Base-by-base conservation (phyloP, 2,113 vertebrate genomes). In the Atherinomorus stipes region DNA sequence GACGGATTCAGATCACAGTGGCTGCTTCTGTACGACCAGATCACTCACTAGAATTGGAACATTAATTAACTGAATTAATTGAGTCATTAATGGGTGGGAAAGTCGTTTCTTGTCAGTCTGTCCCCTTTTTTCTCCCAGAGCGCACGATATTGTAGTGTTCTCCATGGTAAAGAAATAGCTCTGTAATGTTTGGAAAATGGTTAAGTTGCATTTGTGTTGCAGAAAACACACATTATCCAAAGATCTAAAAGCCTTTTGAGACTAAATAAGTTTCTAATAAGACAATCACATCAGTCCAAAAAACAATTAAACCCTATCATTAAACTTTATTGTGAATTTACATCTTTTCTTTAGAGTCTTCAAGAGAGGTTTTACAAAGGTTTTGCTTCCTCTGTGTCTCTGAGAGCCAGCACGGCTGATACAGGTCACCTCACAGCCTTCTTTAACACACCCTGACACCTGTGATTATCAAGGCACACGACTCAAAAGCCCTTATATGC, bases 391-490 rank as follows among this genome's bases (percentile, higher is more conserved):
- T 42, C 1, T 42, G 38, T 2, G 38, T 37, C 19, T 50, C 7
- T 11, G 8, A 56, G 58, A 67, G 47, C 21, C 71, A 61, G 52
- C 0, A 2, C 59, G 71, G 54, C 61, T 62, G 74, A 64, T 53
- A 42, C 26, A 22, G 60, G 62, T 69, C 65, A 63, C 0, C 62
- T 76, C 42, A 3, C 64, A 22, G n/a, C 31, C 21, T 21, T 42
- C 38, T 62, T 45, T 58, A 31, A 71, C 37, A 45, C 10, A 12
- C 0, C 16, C 34, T 37, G 40, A 81, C 76, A 85, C 78, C 82
- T 87, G 84, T 88, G 86, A 85, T 85, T 80, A 83, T 57, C 25
- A 0, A 40, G 53, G 64, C 84, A 80, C 83, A 51, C 54, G 71
- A 74, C 83, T 79, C 51, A 47, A 63, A 49, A 61, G 26, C n/a